Evolutionary conservation across 2,797 vertebrate genomes (phyloP).

Genomic region (Champsocephalus gunnari): DNA sequence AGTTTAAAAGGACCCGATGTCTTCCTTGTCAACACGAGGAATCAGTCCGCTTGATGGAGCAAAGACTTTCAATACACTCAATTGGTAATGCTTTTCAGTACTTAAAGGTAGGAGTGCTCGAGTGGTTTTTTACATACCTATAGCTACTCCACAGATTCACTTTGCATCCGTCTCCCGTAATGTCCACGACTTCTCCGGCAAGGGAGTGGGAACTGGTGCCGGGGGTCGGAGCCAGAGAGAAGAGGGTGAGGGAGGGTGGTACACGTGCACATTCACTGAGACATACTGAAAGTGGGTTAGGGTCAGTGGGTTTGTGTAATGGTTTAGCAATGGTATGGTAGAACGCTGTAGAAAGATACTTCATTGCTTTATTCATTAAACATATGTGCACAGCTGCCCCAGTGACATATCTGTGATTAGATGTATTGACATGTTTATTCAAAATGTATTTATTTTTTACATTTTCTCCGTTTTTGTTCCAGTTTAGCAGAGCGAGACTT

Average conservation of each 20-base stretch:
- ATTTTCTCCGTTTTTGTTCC: neutral
- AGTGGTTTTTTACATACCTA: constrained; percentile 27
- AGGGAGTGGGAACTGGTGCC: constrained; percentile 34
- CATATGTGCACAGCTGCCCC: constrained; percentile 31
- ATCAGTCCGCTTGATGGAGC: neutral
- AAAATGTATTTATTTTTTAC: neutral
- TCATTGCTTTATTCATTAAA: constrained; percentile 30
- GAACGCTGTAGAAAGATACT: constrained; percentile 15
- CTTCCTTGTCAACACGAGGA: constrained; percentile 14
- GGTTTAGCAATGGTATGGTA: constrained; percentile 32
- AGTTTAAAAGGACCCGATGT: neutral
- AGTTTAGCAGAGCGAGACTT: neutral
- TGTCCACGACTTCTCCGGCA: constrained; percentile 23
- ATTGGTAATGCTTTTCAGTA: constrained; percentile 5
- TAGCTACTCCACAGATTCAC: neutral
- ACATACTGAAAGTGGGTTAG: constrained; percentile 57
- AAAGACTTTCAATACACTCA: constrained; percentile 16
- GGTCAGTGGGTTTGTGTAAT: constrained; percentile 60
- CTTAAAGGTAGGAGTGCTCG: neutral
- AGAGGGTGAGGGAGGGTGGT: constrained; percentile 49
- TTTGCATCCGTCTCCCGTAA: constrained; percentile 17
- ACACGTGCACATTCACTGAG: constrained; percentile 54
- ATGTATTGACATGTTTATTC: constrained; percentile 8
- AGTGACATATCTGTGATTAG: neutral
- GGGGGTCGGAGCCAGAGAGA: constrained; percentile 45